phyloP scores from a whole-genome alignment of 2,888 invertebrate species.

The Lasioglossum calceatum region DNA sequence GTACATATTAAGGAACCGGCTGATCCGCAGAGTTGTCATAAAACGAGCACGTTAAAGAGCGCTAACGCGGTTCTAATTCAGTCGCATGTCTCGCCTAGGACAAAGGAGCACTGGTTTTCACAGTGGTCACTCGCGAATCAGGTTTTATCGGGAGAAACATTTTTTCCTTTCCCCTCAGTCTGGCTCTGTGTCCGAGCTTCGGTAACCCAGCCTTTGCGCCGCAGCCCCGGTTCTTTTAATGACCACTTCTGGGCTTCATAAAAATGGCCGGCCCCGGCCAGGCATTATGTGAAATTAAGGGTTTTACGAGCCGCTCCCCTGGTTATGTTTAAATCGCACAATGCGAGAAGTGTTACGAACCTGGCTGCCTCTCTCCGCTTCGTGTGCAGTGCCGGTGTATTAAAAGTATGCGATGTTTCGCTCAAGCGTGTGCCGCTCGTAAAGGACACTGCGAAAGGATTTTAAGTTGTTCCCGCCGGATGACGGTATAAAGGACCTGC shows the following conservation, averaged over 20 bases:
- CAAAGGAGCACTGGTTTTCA: conserved; percentile 13
- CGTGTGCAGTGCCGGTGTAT: conserved; percentile 20
- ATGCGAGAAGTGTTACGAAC: conserved; percentile 7
- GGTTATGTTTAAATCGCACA: conserved; percentile 29
- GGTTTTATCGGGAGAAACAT: conserved; percentile 36
- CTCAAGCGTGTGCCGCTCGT: conserved; percentile 13
- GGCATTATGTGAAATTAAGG: conserved; percentile 34
- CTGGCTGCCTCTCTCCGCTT: neutral
- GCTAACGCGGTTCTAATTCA: conserved; percentile 32
- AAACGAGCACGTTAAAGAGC: conserved; percentile 19
- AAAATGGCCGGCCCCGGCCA: conserved; percentile 24
- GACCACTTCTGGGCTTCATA: conserved; percentile 28
- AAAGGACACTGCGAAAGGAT: conserved; percentile 15
- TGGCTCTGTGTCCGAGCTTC: neutral
- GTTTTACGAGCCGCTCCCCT: conserved; percentile 28
- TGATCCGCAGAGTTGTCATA: neutral
- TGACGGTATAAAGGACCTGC: neutral
- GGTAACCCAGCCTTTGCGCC: neutral
- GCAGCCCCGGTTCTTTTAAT: conserved; percentile 15
- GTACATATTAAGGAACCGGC: neutral
- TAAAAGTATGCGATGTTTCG: conserved; percentile 41
- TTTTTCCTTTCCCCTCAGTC: neutral
- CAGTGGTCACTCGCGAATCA: conserved; percentile 40
- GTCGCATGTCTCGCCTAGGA: conserved; percentile 10
- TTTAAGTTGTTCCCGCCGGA: conserved; percentile 17